Evolutionary conservation across 2,888 invertebrate species (phyloP).

Genomic region (Cephus pulcher): DNA sequence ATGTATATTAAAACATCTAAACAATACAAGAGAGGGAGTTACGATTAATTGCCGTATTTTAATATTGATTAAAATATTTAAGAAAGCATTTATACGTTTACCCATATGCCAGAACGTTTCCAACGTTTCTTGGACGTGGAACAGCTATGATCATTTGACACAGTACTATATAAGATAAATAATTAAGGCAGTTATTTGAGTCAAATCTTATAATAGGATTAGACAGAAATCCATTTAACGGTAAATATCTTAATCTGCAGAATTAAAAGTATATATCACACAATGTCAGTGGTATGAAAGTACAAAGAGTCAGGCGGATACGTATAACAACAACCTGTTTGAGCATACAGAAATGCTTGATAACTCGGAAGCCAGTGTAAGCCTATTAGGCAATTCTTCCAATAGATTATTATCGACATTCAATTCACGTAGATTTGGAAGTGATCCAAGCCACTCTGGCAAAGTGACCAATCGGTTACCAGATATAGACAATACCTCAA

Average conservation of each 20-base stretch:
- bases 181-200: constrained; percentile 51
- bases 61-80: constrained; percentile 11
- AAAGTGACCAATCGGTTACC: constrained; percentile 50
- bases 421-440: constrained; percentile 51
- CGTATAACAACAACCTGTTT: constrained; percentile 47
- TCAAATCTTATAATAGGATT: constrained; percentile 51
- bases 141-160: constrained; percentile 45
- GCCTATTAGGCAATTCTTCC: constrained; percentile 56
- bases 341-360: constrained; percentile 52
- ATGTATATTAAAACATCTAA: constrained; percentile 40
- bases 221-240: constrained; percentile 55
- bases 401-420: constrained; percentile 52
- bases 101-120: constrained; percentile 39
- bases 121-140: constrained; percentile 24
- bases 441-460: constrained; percentile 58
- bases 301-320: constrained; percentile 7
- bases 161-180: constrained; percentile 55
- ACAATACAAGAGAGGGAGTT: constrained; percentile 10
- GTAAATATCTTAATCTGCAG: constrained; percentile 52
- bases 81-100: constrained; percentile 26
- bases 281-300: not conserved
- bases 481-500: constrained; percentile 49
- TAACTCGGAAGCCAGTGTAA: constrained; percentile 48
- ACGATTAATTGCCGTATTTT: constrained; percentile 12
- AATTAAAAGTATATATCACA: not conserved